Base-by-base conservation (phyloP, 2,797 vertebrate species). In the Poecilia picta region DNA sequence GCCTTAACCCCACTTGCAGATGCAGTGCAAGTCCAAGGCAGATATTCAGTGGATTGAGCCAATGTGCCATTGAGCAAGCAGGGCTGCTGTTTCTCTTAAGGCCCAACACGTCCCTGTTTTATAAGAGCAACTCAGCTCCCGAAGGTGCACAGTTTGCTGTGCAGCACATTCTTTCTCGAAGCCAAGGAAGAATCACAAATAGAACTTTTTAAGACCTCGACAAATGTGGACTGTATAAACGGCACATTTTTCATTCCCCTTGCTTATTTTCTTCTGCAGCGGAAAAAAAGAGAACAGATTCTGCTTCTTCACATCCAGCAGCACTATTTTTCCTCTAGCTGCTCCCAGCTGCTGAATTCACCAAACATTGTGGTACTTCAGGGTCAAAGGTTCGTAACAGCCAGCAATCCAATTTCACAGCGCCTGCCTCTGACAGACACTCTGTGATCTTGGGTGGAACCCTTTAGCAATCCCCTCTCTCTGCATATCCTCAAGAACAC, bases 331-430 rank as follows among this genome's bases (percentile, higher is more conserved):
- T 81, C 76, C 31, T 82, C 86, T 87, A 79, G 77, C 89, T 77
- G 76, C 66, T 55, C 83, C 82, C 74, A 33, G 81, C 84, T 79
- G 83, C 87, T 49, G 74, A 86, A 88, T 88, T 85, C 81, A 41
- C 83, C 28, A 18, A 72, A 85, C 77, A 33, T 75, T 43, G n/a
- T 76, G 70, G 81, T 73, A 57, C 80, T 75, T 49, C 0, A 0
- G 82, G 94, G 94, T 95, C 93, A 94, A 90, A 94, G 94, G 93
- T 92, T 82, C 93, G 90, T 92, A 91, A 85, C 77, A 68, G 91
- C 90, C 92, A 94, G 93, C 94, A 94, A 94, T 95, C 94, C 93
- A 95, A 95, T 95, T 96, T 95, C 94, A 95, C 94, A 94, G 92
- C 80, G 85, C 83, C 86, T 94, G 92, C 92, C 82, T 95, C 88